Conservation (phyloP, 2,797 vertebrate species). For the Valencia hispanica region DNA sequence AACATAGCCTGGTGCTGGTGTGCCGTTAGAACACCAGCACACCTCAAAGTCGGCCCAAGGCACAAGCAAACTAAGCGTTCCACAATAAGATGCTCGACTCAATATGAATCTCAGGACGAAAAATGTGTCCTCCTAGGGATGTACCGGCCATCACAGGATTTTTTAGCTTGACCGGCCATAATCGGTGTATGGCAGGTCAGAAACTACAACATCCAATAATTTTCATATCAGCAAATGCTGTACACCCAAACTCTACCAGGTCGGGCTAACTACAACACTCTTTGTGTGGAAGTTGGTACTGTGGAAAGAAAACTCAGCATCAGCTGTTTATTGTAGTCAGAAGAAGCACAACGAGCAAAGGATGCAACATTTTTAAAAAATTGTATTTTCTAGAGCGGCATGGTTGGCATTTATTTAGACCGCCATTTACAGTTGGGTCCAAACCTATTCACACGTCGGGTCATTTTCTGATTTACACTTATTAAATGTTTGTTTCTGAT, state of each 20-base stretch:
- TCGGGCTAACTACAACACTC: background rate
- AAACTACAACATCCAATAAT: background rate
- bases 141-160: background rate
- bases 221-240: background rate
- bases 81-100: background rate
- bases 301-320: background rate
- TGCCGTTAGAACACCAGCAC: conserved; percentile 64
- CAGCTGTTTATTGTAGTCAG: background rate
- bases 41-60: background rate
- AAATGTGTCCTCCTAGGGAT: background rate
- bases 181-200: background rate
- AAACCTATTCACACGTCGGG: no score
- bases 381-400: no score
- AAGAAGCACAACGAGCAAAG: background rate
- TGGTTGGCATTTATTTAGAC: no score
- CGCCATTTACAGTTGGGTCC: no score
- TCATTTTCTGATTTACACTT: no score
- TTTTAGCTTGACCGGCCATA: background rate
- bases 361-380: no score
- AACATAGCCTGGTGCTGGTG: conserved; percentile 59
- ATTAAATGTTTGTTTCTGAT: no score
- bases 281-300: background rate
- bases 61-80: background rate
- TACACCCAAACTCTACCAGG: background rate
- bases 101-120: background rate